Conservation (phyloP, 1,140 invertebrate genomes). For the Argopecten irradians region DNA sequence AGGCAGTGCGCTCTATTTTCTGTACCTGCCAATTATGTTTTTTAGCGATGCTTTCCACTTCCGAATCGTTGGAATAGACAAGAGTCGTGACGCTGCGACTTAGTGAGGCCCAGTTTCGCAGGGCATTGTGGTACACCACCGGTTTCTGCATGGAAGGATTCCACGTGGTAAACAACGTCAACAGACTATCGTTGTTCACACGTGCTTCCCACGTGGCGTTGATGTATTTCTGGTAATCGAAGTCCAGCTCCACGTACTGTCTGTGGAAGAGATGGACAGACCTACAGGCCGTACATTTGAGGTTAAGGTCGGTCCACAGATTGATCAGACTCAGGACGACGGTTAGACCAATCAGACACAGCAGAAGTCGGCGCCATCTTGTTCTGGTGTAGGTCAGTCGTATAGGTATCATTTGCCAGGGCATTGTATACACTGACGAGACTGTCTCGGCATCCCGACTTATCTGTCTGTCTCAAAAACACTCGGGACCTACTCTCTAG, state of each 20-base stretch:
- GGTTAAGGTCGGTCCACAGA: neutral
- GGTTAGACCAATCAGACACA: neutral
- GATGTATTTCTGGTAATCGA: constrained; percentile 37
- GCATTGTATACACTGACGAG: constrained; percentile 21
- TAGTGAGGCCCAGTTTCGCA: constrained; percentile 37
- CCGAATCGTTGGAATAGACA: constrained; percentile 34
- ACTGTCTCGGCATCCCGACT: neutral
- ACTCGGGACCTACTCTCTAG: neutral
- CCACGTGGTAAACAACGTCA: constrained; percentile 52
- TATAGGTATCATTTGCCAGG: constrained; percentile 36
- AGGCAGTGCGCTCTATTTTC: constrained; percentile 29
- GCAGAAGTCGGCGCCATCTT: constrained; percentile 28
- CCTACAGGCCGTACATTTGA: constrained; percentile 17
- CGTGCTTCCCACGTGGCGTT: constrained; percentile 39
- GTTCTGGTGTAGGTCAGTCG: constrained; percentile 23
- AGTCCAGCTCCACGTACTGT: constrained; percentile 6
- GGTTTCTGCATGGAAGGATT: constrained; percentile 45
- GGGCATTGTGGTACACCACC: constrained; percentile 42
- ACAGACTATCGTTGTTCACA: neutral
- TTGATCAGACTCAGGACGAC: constrained; percentile 17
- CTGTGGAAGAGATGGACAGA: neutral
- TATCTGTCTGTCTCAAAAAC: neutral
- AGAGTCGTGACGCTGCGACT: constrained; percentile 26
- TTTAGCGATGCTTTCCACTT: constrained; percentile 3
- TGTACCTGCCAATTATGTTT: neutral